phyloP scores from a whole-genome alignment of 2,113 vertebrate genomes.

The Smithornis capensis region DNA sequence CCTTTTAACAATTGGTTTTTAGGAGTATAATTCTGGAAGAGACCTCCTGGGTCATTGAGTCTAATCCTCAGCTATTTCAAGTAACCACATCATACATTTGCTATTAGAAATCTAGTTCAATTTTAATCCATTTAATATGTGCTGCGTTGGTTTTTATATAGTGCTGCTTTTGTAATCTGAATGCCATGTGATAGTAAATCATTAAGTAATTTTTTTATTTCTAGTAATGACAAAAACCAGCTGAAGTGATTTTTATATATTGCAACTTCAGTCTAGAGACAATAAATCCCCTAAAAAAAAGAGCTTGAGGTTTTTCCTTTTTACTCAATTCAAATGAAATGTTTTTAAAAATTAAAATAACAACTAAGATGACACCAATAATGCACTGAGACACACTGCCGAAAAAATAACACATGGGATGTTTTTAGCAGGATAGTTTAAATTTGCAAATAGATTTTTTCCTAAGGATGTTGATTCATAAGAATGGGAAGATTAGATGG shows the following conservation, averaged over 20 bases:
- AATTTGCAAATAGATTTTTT: not conserved
- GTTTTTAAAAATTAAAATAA: not conserved
- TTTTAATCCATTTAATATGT: slow-evolving; percentile 62
- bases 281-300: not conserved
- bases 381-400: not conserved
- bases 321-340: not conserved
- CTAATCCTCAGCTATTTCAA: slow-evolving; percentile 34
- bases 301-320: slow-evolving; percentile 23
- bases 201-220: slow-evolving; percentile 48
- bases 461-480: not conserved
- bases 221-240: slow-evolving; percentile 37
- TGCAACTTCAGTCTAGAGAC: slow-evolving; percentile 28
- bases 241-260: slow-evolving; percentile 21
- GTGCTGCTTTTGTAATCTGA: slow-evolving; percentile 44
- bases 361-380: not conserved
- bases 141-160: not conserved
- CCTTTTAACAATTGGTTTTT: slow-evolving; percentile 48
- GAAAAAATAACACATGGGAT: not conserved
- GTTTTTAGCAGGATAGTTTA: not conserved
- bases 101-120: slow-evolving; percentile 34
- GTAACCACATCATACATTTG: slow-evolving; percentile 40
- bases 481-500: not conserved
- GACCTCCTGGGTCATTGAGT: slow-evolving; percentile 52
- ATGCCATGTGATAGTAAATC: slow-evolving; percentile 38
- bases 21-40: slow-evolving; percentile 4